Conservation (phyloP, 2,888 invertebrate species). For the Trimorus sp. region DNA sequence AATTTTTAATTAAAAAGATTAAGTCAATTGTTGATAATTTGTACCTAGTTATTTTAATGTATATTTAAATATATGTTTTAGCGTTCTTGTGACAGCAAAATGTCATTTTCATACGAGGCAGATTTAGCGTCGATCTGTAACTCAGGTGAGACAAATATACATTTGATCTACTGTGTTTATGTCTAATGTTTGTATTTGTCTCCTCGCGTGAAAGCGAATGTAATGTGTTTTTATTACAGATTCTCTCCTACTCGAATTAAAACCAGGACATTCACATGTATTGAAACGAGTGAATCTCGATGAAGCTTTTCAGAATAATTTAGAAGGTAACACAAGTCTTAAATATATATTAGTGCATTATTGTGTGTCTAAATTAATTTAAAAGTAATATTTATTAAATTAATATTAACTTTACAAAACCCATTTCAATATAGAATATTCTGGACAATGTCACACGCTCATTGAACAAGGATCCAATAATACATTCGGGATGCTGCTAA, state of each 20-base stretch:
- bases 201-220: no score
- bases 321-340: neutral
- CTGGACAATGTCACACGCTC: neutral
- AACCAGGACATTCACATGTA: neutral
- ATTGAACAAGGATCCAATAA: neutral
- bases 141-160: neutral
- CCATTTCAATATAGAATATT: no score
- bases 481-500: neutral
- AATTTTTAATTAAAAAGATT: no score
- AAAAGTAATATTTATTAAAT: no score
- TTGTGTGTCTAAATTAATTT: no score
- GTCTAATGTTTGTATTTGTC: no score
- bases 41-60: no score
- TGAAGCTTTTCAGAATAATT: neutral
- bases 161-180: no score
- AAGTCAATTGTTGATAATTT: no score
- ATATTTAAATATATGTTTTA: no score
- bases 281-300: neutral
- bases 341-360: no score
- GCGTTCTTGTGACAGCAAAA: neutral
- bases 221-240: neutral
- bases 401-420: no score
- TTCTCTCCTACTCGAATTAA: neutral
- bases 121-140: neutral
- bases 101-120: neutral